These are phyloP conservation scores for Aldrovandia affinis DNA, from an alignment of 2,797 vertebrate species.

Conservation along the genomic window DNA sequence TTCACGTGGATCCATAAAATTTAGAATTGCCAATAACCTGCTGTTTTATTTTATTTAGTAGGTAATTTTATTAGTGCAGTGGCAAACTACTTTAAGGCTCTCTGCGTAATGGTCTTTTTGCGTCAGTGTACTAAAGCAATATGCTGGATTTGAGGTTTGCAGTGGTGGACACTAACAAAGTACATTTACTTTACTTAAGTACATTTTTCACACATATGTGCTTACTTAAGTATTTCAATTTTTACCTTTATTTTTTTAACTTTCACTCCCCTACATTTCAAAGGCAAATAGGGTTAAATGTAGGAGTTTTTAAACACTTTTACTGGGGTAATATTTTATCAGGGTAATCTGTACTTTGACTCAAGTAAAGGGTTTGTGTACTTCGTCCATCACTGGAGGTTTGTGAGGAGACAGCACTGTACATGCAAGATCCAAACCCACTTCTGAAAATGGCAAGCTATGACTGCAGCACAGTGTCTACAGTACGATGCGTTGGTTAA, in stretches of 20 bases:
- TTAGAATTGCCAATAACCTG: constrained; percentile 27
- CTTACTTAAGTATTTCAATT: too few species aligned
- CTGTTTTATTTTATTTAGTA: constrained; percentile 33
- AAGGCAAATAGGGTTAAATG: too few species aligned
- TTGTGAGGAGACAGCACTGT: constrained; percentile 1
- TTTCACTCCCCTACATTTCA: too few species aligned
- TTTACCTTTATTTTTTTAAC: too few species aligned
- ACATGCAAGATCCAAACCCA: not conserved
- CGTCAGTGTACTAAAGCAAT: not conserved
- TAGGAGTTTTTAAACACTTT: too few species aligned
- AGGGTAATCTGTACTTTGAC: too few species aligned
- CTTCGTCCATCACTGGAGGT: too few species aligned
- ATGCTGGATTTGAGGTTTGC: not conserved
- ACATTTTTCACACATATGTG: too few species aligned
- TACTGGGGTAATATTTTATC: too few species aligned
- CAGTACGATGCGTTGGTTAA: not conserved
- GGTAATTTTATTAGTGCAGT: constrained; percentile 24
- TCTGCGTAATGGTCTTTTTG: not conserved
- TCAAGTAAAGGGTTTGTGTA: too few species aligned
- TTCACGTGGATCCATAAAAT: constrained; percentile 21
- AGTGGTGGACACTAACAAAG: too few species aligned
- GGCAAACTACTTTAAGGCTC: not conserved
- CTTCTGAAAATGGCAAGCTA: not conserved
- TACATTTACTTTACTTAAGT: too few species aligned
- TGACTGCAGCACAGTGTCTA: not conserved